Conservation (phyloP, 2,113 vertebrate species). For the Mesoclemmys tuberculata region DNA sequence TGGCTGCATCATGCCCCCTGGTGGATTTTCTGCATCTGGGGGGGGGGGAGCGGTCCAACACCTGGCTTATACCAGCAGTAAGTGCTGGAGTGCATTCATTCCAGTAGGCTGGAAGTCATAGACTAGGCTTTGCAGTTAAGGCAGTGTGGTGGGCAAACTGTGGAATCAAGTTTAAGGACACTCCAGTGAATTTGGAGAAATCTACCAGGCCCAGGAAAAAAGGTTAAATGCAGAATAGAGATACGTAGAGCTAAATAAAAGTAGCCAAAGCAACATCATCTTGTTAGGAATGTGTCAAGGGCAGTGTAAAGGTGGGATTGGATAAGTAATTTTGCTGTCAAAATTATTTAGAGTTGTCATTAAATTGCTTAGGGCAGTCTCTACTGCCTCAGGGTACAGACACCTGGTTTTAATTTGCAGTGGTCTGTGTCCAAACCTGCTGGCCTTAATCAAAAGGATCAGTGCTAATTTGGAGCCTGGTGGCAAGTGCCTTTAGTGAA, state of each 20-base stretch:
- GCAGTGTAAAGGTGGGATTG: slow-evolving; percentile 68
- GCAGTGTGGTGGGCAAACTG: not conserved
- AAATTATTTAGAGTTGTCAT: slow-evolving; percentile 78
- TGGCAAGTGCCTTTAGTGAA: not conserved
- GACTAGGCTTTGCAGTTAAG: not conserved
- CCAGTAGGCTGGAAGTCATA: not conserved
- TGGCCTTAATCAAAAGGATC: slow-evolving; percentile 7
- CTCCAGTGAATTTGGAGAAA: not conserved
- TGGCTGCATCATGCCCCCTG: rapidly evolving
- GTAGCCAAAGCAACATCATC: slow-evolving; percentile 13
- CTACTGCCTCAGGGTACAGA: slow-evolving; percentile 56
- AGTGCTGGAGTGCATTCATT: rapidly evolving
- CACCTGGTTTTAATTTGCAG: slow-evolving; percentile 69
- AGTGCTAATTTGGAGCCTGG: not conserved
- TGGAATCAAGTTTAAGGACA: not conserved
- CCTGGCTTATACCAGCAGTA: not conserved
- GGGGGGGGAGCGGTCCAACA: not conserved
- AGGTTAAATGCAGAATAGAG: not conserved
- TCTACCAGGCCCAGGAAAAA: not conserved
- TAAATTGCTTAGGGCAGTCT: slow-evolving; percentile 73
- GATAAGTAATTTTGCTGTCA: slow-evolving; percentile 76
- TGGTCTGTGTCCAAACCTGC: slow-evolving; percentile 1
- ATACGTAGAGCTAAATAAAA: slow-evolving; percentile 43
- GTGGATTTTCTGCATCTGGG: not conserved
- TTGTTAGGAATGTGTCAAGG: slow-evolving; percentile 68